phyloP scores from a whole-genome alignment of 2,888 invertebrate genomes.

The Lasioglossum leucozonium region DNA sequence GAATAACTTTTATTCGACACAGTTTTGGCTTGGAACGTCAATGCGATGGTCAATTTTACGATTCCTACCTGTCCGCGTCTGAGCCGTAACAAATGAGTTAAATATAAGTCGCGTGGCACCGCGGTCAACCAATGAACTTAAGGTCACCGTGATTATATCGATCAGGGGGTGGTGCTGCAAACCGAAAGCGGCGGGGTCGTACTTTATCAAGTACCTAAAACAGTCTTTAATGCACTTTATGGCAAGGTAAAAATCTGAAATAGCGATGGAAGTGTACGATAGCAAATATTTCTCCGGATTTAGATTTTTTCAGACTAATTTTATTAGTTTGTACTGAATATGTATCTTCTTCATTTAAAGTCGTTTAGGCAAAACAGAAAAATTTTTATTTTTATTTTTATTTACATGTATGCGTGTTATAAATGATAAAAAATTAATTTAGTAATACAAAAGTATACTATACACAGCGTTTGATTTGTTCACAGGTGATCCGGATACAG shows the following conservation, averaged over 20 bases:
- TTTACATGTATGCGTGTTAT: neutral
- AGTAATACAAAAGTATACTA: neutral
- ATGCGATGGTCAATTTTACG: neutral
- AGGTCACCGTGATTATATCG: constrained; percentile 52
- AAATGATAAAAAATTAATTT: neutral
- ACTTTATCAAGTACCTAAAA: constrained; percentile 22
- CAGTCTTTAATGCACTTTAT: constrained; percentile 5
- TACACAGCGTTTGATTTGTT: constrained; percentile 34
- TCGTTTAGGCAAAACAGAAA: too few relatives aligned
- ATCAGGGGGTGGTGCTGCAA: constrained; percentile 3
- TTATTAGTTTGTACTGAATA: too few relatives aligned
- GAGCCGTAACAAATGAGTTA: constrained; percentile 1
- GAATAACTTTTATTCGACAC: constrained; percentile 26
- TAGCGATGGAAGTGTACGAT: neutral
- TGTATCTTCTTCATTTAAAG: neutral
- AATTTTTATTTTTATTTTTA: neutral
- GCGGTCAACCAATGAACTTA: constrained; percentile 42
- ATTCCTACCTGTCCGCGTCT: neutral
- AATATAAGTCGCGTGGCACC: constrained; percentile 17
- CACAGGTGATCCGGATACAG: constrained; percentile 69
- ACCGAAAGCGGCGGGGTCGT: constrained; percentile 13
- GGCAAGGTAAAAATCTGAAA: neutral
- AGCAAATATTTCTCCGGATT: neutral
- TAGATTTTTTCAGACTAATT: neutral
- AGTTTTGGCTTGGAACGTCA: neutral